phyloP scores from a whole-genome alignment of 2,888 invertebrate species.

The Euproctis similis region DNA sequence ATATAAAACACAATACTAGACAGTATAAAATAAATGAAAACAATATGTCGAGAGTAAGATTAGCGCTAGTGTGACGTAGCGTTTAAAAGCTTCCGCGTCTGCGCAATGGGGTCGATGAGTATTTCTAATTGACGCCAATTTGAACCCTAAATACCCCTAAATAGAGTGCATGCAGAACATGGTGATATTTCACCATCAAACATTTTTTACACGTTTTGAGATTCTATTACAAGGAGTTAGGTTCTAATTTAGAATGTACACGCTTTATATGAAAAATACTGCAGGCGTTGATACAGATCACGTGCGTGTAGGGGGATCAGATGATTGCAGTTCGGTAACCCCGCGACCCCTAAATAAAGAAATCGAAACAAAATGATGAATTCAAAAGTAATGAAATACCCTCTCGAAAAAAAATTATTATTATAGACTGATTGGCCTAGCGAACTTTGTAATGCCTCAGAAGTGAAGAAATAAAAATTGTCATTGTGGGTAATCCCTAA shows the following conservation, averaged over 20 bases:
- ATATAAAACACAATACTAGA: slow-evolving; percentile 8
- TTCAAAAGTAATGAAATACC: no score
- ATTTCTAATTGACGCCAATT: slow-evolving; percentile 41
- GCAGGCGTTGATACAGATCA: slow-evolving; percentile 47
- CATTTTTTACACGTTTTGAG: slow-evolving; percentile 20
- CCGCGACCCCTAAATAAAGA: no score
- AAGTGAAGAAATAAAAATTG: no score
- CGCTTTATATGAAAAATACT: slow-evolving; percentile 29
- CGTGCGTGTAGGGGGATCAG: slow-evolving; percentile 52
- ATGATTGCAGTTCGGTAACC: slow-evolving; percentile 59
- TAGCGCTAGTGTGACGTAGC: slow-evolving; percentile 66
- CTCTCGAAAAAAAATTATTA: no score
- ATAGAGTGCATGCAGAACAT: slow-evolving; percentile 43
- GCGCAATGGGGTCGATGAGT: slow-evolving; percentile 51
- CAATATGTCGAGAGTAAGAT: slow-evolving; percentile 44
- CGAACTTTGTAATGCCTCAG: no score
- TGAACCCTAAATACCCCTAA: slow-evolving; percentile 45
- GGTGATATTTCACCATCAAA: no score
- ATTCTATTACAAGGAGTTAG: slow-evolving; percentile 17
- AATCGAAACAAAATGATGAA: no score
- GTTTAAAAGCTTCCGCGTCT: slow-evolving; percentile 58
- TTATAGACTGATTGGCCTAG: no score
- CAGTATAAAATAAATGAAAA: slow-evolving; percentile 30
- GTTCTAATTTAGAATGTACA: slow-evolving; percentile 16
- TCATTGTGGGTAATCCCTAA: no score